Evolutionary conservation across 1,140 invertebrate genomes (phyloP).

Genomic region (Procambarus virginalis): DNA sequence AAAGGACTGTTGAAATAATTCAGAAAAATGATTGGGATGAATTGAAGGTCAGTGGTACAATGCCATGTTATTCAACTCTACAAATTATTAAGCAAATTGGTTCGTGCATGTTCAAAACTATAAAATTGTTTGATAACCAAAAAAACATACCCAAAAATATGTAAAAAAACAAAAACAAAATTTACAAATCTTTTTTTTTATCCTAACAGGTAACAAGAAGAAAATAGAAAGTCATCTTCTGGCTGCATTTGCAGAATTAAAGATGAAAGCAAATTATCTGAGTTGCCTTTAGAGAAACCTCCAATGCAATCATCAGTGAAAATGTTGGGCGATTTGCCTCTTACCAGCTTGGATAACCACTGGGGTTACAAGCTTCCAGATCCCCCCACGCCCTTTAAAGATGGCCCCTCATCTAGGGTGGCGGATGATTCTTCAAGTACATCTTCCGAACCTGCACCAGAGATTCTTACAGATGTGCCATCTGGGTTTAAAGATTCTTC

Average conservation of each 20-base stretch:
- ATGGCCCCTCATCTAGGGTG: neutral
- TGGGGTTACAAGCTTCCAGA: conserved; percentile 49
- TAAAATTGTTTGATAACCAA: no score
- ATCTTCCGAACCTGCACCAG: conserved; percentile 1
- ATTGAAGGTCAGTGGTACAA: no score
- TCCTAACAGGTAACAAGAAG: neutral
- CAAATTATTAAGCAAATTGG: no score
- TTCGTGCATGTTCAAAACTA: no score
- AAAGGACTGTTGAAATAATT: no score
- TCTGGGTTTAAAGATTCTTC: neutral
- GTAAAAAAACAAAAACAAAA: neutral
- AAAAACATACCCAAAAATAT: no score
- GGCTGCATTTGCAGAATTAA: neutral
- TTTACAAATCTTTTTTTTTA: neutral
- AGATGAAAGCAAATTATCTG: neutral
- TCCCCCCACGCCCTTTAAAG: conserved; percentile 50
- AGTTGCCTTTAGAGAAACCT: neutral
- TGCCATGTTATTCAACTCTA: no score
- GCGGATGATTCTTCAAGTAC: conserved; percentile 17
- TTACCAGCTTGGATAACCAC: neutral
- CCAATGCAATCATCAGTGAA: neutral
- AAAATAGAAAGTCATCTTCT: neutral
- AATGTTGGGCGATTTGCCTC: neutral
- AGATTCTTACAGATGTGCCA: neutral
- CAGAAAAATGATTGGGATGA: no score